phyloP scores from a whole-genome alignment of 2,888 invertebrate genomes.

The Incurvaria masculella region DNA sequence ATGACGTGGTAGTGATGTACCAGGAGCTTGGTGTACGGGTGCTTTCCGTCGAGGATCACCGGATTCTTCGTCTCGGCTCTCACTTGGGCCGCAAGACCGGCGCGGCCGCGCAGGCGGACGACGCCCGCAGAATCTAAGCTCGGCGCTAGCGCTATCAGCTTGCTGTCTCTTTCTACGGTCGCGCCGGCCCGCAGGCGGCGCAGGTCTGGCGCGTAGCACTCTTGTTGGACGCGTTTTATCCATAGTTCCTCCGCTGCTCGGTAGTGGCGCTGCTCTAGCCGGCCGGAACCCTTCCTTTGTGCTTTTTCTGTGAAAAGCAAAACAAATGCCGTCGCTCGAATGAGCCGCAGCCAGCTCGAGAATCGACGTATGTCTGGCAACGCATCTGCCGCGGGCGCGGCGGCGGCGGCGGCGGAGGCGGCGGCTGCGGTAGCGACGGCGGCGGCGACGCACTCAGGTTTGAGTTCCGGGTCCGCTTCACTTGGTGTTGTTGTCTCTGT shows the following conservation, averaged over 20 bases:
- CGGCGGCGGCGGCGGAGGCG: too few relatives aligned
- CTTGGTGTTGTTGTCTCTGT: too few relatives aligned
- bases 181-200: neutral
- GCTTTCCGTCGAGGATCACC: conserved; percentile 10
- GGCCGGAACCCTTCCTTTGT: neutral
- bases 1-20: conserved; percentile 5
- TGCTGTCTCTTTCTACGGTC: neutral
- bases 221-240: neutral
- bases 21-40: conserved; percentile 5
- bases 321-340: neutral
- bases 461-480: too few relatives aligned
- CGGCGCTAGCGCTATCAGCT: neutral
- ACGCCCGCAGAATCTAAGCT: neutral
- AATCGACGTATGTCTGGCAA: neutral
- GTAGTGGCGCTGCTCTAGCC: neutral
- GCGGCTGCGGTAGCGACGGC: too few relatives aligned
- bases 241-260: neutral
- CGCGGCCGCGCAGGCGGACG: neutral
- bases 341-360: neutral
- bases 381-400: neutral
- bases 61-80: neutral
- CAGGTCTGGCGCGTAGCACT: neutral
- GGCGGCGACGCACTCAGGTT: too few relatives aligned
- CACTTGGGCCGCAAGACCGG: neutral
- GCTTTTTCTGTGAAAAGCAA: neutral